Evolutionary conservation across 2,797 vertebrate genomes (phyloP).

Genomic region (Cephalopachus bancanus): DNA sequence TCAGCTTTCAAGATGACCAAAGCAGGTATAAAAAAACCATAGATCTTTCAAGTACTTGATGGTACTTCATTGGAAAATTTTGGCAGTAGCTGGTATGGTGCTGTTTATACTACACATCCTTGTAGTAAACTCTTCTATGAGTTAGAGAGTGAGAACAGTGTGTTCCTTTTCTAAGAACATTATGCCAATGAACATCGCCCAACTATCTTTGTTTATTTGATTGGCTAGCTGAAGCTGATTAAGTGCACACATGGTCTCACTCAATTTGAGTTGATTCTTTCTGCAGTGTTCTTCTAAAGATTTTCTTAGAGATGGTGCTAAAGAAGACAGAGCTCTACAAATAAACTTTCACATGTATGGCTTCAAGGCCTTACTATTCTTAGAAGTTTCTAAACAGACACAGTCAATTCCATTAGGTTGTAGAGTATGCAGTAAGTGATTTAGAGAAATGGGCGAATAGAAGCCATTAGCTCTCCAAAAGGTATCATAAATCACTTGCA

Average conservation of each 20-base stretch:
- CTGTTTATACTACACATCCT: background rate
- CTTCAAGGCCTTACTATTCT: slow-evolving; percentile 17
- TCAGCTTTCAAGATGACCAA: background rate
- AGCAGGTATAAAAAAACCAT: background rate
- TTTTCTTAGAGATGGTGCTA: background rate
- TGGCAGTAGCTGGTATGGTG: background rate
- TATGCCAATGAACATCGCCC: background rate
- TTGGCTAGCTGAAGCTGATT: slow-evolving; percentile 29
- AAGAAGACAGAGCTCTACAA: background rate
- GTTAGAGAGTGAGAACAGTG: background rate
- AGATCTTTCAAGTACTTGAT: background rate
- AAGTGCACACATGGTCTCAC: background rate
- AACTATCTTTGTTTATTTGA: background rate
- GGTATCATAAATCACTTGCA: background rate
- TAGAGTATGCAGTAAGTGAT: background rate
- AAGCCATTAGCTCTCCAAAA: slow-evolving; percentile 35
- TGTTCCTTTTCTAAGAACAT: slow-evolving; percentile 17
- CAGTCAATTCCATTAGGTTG: background rate
- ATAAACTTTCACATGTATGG: slow-evolving; percentile 28
- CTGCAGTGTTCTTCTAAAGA: background rate
- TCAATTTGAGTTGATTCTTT: background rate
- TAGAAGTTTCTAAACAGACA: slow-evolving; percentile 10
- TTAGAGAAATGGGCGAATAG: slow-evolving; percentile 16
- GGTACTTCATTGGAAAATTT: background rate
- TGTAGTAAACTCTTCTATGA: background rate